Conservation (phyloP, 30 jellyfish, hydroid and myxozoan species). For the Cassiopea xamachana region DNA sequence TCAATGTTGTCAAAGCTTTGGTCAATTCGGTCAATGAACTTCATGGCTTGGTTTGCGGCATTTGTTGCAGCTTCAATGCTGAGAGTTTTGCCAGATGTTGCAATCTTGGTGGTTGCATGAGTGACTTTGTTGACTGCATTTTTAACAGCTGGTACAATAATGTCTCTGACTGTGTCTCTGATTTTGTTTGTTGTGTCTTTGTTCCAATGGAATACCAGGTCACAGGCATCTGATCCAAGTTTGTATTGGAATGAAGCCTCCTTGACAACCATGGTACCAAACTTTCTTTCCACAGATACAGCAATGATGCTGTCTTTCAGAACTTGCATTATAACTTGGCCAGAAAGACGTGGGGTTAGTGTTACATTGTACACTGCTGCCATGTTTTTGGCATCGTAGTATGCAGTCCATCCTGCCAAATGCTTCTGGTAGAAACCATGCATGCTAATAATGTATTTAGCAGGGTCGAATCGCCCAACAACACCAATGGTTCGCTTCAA, state of each 20-base stretch:
- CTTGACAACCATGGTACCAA: conserved; percentile 68
- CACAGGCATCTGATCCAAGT: conserved; percentile 77
- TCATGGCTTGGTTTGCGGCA: conserved; percentile 49
- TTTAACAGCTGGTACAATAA: conserved; percentile 57
- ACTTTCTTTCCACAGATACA: conserved; percentile 77
- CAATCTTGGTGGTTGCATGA: conserved; percentile 27
- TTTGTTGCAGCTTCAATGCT: conserved; percentile 45
- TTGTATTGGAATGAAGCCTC: conserved; percentile 85
- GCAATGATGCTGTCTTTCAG: conserved; percentile 77
- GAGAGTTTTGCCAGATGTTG: conserved; percentile 39
- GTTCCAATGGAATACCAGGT: conserved; percentile 89
- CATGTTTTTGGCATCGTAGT: conserved; percentile 63
- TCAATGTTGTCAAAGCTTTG: conserved; percentile 80
- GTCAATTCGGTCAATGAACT: conserved; percentile 62
- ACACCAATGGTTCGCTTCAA: conserved; percentile 74
- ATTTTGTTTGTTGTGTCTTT: conserved; percentile 77
- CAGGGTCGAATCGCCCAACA: conserved; percentile 76
- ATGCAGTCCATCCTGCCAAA: conserved; percentile 73
- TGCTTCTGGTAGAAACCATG: conserved; percentile 82
- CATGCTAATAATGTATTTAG: conserved; percentile 55
- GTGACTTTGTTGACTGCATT: conserved; percentile 43
- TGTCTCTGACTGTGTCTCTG: conserved; percentile 38
- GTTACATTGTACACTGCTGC: conserved; percentile 87
- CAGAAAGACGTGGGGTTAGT: conserved; percentile 80
- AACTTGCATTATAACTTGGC: conserved; percentile 77